These are phyloP conservation scores for Reticulitermes speratus DNA, from an alignment of 1,140 invertebrate genomes.

Conservation along the genomic window DNA sequence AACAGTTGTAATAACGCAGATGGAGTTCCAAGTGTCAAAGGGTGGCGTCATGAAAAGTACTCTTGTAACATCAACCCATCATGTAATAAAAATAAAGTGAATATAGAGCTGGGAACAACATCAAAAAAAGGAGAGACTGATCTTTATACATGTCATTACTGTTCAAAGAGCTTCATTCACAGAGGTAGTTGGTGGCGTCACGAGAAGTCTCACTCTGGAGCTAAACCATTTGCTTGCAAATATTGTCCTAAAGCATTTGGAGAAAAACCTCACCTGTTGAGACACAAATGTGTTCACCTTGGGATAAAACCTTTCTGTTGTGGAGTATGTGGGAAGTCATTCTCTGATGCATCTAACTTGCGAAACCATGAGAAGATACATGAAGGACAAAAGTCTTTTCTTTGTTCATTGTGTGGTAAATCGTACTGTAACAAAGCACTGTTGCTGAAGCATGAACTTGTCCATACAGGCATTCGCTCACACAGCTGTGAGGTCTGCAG, in stretches of 20 bases:
- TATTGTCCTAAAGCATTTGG: constrained; percentile 21
- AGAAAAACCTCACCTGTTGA: neutral
- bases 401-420: constrained; percentile 17
- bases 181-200: constrained; percentile 22
- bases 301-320: constrained; percentile 49
- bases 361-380: constrained; percentile 41
- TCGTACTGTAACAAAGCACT: neutral
- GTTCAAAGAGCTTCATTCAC: constrained; percentile 2
- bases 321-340: constrained; percentile 37
- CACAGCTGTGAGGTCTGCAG: neutral
- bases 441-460: constrained; percentile 20
- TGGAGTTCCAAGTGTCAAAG: too few relatives aligned
- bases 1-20: too few relatives aligned
- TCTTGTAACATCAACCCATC: constrained; percentile 6
- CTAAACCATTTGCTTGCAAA: constrained; percentile 23
- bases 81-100: constrained; percentile 8
- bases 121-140: neutral
- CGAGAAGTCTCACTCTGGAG: constrained; percentile 9
- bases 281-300: constrained; percentile 46
- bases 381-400: constrained; percentile 53
- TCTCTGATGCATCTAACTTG: constrained; percentile 40
- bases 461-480: neutral
- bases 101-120: neutral
- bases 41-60: constrained; percentile 23
- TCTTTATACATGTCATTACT: neutral